A percentile compares a stretch with the other conserved stretches of the same genome.
Evolutionary conservation across 1,140 invertebrate species (phyloP).

Genomic region (Achroia grisella): DNA sequence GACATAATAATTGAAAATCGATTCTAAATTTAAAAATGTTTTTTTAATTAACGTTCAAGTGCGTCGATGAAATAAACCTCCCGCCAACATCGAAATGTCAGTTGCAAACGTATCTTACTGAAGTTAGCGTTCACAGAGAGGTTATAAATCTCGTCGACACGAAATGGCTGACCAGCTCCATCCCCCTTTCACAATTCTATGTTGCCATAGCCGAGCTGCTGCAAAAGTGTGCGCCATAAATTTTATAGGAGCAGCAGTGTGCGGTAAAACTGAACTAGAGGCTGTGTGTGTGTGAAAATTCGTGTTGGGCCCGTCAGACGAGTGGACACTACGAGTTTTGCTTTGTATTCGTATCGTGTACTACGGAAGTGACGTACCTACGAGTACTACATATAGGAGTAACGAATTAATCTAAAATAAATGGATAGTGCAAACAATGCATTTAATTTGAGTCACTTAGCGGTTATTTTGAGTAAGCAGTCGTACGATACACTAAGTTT

Average conservation of each 20-base stretch:
- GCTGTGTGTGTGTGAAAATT: conserved; percentile 64
- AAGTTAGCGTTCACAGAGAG: conserved; percentile 56
- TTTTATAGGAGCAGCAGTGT: conserved; percentile 65
- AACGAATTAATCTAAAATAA: conserved; percentile 59
- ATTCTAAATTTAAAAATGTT: background rate
- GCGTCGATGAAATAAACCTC: conserved; percentile 1
- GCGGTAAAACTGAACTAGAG: conserved; percentile 56
- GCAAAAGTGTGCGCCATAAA: conserved; percentile 72
- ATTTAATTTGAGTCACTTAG: conserved; percentile 38
- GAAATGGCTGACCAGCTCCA: conserved; percentile 65
- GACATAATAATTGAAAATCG: conserved; percentile 1
- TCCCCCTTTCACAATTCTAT: conserved; percentile 52
- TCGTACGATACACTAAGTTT: no score
- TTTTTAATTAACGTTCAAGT: no score
- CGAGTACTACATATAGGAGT: conserved; percentile 22
- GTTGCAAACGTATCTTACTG: conserved; percentile 46
- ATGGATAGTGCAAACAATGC: conserved; percentile 34
- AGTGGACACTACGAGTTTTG: conserved; percentile 60
- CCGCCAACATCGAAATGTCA: conserved; percentile 20
- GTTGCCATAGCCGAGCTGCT: conserved; percentile 37
- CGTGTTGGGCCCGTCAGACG: conserved; percentile 46
- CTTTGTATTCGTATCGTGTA: conserved; percentile 51
- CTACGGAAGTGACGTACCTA: conserved; percentile 42
- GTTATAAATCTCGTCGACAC: conserved; percentile 71
- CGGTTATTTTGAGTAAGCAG: conserved; percentile 24